Evolutionary conservation across 2,797 vertebrate species (phyloP), one percentile per base, ranked within the genome.

Genomic region (Falco naumanni): DNA sequence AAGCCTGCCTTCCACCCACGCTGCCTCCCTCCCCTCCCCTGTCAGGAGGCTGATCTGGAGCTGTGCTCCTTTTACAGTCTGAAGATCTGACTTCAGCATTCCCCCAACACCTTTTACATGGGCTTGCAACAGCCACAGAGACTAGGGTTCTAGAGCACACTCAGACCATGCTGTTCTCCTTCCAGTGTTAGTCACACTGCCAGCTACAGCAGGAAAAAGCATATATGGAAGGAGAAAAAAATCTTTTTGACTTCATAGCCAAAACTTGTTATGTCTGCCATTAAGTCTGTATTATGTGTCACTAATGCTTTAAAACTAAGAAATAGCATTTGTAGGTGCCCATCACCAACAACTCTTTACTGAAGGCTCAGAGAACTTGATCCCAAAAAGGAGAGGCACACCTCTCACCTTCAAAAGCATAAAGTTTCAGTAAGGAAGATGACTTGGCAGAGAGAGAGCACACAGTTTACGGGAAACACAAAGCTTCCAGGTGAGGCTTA

Each of bases 291-390:
- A 26, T 21, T 21, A 34, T 1, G 8, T 0, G 0, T 45, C 41
- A 45, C 6, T 51, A 78, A 66, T 28, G 11, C 33, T 79, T 85
- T 54, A 65, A 63, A 89, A 80, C n/a, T 6, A 66, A 71, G 17
- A 51, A 75, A 31, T 1, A 4, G 17, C 17, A 21, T 71, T 71
- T 89, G 77, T 26, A 48, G 6, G 22, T 64, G 31, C 15, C 33
- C 0, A 0, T 34, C 48, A 70, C n/a, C 22, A 89, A 17, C 6
- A 56, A 1, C 8, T 39, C 5, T 28, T 56, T 56, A 31, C 56
- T 24, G 47, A 83, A 87, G 21, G 11, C n/a, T 64, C 53, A 53
- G 6, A 60, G 28, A 60, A 45, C 10, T 11, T 31, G 25, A 39
- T 29, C 28, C 9, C 29, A 37, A 26, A 48, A 33, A 86, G 34